phyloP scores from a whole-genome alignment of 1,140 invertebrate species.

The Drosophila burlai region DNA sequence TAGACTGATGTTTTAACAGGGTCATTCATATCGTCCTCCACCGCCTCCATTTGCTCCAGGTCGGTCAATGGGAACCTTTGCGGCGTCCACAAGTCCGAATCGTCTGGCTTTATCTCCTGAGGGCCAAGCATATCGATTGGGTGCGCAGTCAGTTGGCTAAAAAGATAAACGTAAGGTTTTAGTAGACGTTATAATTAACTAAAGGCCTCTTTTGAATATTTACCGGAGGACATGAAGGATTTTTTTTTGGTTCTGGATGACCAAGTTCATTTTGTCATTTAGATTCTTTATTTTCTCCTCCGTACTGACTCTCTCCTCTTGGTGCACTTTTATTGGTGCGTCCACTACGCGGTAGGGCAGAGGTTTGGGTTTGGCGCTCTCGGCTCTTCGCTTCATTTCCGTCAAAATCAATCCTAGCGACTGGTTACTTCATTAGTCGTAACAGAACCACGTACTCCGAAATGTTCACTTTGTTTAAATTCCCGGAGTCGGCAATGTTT shows the following conservation, averaged over 20 bases:
- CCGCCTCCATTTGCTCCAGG: conserved; percentile 22
- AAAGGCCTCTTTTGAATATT: not conserved
- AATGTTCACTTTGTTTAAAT: not conserved
- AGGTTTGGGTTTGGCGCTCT: not conserved
- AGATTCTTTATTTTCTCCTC: conserved; percentile 35
- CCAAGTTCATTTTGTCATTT: conserved; percentile 40
- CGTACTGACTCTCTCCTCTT: not conserved
- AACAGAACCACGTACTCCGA: not conserved
- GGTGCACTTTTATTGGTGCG: not conserved
- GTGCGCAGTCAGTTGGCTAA: conserved; percentile 10
- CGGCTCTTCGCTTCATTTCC: conserved; percentile 13
- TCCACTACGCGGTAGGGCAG: conserved; percentile 10
- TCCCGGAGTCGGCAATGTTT: no score
- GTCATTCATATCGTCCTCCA: conserved; percentile 41
- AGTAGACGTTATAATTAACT: not conserved
- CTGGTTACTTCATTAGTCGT: conserved; percentile 6
- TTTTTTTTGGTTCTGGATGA: conserved; percentile 31
- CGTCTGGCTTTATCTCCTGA: not conserved
- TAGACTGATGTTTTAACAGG: conserved; percentile 18
- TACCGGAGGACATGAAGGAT: conserved; percentile 26
- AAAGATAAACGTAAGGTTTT: not conserved
- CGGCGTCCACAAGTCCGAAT: not conserved
- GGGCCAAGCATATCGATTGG: not conserved
- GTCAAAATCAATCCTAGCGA: not conserved
- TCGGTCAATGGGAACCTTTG: conserved; percentile 32